Conservation (phyloP, 2,888 invertebrate species). For the Malthinus seriepunctatus region DNA sequence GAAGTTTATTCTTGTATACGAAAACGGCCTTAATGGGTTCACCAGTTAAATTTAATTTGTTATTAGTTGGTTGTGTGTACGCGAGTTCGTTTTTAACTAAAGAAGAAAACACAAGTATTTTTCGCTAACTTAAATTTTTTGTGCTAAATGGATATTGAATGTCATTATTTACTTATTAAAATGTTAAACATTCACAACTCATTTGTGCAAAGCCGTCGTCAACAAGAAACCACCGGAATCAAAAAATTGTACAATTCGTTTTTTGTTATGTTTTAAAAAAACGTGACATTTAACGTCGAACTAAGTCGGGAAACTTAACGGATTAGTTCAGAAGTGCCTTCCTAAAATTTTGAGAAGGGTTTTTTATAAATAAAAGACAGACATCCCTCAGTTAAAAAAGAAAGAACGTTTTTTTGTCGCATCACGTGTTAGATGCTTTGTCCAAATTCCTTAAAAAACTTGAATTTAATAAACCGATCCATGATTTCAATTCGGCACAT, state of each 20-base stretch:
- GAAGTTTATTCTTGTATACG: conserved; percentile 26
- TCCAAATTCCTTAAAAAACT: conserved; percentile 7
- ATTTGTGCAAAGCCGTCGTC: conserved; percentile 79
- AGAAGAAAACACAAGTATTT: conserved; percentile 16
- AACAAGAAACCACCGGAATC: conserved; percentile 82
- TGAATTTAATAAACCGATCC: background rate
- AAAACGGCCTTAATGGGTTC: conserved; percentile 13
- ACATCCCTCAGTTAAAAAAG: no score
- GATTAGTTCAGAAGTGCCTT: conserved; percentile 25
- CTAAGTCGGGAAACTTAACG: conserved; percentile 23
- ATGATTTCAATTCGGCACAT: conserved; percentile 8
- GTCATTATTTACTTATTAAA: conserved; percentile 53
- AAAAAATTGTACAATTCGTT: conserved; percentile 87
- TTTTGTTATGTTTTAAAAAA: conserved; percentile 80
- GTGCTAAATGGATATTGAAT: conserved; percentile 56
- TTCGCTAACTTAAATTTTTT: conserved; percentile 32
- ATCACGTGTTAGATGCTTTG: conserved; percentile 8
- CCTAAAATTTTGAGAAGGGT: conserved; percentile 8
- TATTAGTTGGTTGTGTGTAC: conserved; percentile 16
- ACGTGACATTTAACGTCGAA: conserved; percentile 30
- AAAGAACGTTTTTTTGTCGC: conserved; percentile 7
- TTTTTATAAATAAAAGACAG: conserved; percentile 10
- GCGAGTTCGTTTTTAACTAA: conserved; percentile 22
- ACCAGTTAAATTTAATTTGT: conserved; percentile 12
- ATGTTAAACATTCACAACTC: conserved; percentile 76